A percentile compares a stretch with the other conserved stretches of the same genome.
Evolutionary conservation across 2,113 vertebrate species (phyloP).

Genomic region (Pipa parva): DNA sequence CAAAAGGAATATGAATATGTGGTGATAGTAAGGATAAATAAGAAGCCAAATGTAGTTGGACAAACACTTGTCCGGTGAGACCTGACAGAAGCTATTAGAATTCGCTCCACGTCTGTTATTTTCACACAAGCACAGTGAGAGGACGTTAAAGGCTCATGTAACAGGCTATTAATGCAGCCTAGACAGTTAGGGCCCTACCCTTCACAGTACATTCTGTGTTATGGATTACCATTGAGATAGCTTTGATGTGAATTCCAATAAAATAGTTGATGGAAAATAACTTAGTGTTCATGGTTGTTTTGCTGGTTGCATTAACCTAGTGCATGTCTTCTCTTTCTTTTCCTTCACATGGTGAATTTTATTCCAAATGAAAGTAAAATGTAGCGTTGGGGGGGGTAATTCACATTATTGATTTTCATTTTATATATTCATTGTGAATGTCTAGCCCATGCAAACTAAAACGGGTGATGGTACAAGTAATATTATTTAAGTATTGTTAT

Average conservation of each 20-base stretch:
- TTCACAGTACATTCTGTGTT: conserved; percentile 19
- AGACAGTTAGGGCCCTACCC: conserved; percentile 23
- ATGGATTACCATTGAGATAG: conserved; percentile 41
- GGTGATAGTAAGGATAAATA: conserved; percentile 53
- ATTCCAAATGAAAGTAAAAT: not conserved
- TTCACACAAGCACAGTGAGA: conserved; percentile 43
- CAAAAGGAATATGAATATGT: conserved; percentile 49
- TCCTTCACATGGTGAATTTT: conserved; percentile 42
- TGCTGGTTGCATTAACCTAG: conserved; percentile 26
- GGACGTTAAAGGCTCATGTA: conserved; percentile 34
- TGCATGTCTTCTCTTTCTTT: conserved; percentile 25
- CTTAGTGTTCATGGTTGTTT: not conserved
- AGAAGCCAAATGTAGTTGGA: conserved; percentile 50
- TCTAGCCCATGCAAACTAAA: conserved; percentile 12
- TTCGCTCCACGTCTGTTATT: conserved; percentile 51
- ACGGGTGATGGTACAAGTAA: too few species aligned
- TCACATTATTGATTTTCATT: too few species aligned
- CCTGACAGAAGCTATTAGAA: conserved; percentile 50
- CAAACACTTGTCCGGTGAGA: conserved; percentile 45
- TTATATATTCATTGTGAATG: conserved; percentile 20
- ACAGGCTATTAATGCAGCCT: conserved; percentile 42
- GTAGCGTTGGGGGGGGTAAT: not conserved
- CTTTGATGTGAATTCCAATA: conserved; percentile 47
- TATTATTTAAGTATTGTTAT: too few species aligned
- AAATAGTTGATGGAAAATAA: conserved; percentile 45